Conservation (phyloP, 1,140 invertebrate species). For the Tetraneura akinire region DNA sequence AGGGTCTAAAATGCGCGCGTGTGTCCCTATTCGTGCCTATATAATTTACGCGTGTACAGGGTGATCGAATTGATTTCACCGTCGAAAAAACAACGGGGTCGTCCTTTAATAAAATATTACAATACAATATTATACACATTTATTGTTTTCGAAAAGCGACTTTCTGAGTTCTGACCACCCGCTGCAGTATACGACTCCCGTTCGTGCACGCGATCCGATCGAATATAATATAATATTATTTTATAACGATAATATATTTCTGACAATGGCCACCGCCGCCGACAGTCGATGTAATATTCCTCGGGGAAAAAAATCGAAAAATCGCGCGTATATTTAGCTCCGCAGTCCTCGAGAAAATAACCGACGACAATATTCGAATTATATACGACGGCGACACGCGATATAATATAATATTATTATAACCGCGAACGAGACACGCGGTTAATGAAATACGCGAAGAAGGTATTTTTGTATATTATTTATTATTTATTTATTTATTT, state of each 20-base stretch:
- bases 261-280: not conserved
- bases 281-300: not conserved
- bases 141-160: no score
- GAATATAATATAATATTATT: no score
- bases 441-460: not conserved
- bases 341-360: not conserved
- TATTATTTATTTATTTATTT: no score
- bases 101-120: no score
- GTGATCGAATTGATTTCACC: no score
- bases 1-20: not conserved
- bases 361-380: constrained; percentile 13
- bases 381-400: not conserved
- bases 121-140: no score
- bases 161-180: no score
- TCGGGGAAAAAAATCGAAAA: not conserved
- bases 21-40: no score
- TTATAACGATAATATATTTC: not conserved
- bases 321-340: not conserved
- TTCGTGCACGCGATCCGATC: constrained; percentile 1
- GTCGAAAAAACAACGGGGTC: no score
- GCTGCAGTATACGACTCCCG: no score
- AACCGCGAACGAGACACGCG: not conserved
- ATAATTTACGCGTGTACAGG: no score
- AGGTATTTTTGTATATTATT: not conserved
- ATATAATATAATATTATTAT: no score